Percentiles rank a stretch among this genome's conserved stretches.
Evolutionary conservation across 2,888 invertebrate genomes (phyloP).

Genomic region (Unio pictorum): DNA sequence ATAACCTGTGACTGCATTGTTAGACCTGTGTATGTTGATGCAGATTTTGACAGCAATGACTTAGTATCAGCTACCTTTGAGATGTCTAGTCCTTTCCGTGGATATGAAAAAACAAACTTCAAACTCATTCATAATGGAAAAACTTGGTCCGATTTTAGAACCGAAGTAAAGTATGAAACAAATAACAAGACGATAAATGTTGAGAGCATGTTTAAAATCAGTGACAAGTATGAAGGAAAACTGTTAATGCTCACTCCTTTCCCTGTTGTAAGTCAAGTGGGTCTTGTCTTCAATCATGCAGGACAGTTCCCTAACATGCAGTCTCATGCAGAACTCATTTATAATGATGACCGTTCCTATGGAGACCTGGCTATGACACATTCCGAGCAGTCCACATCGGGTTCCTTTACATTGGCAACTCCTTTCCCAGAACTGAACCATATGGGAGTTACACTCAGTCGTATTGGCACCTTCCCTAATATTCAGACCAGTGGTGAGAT

Average conservation of each 20-base stretch:
- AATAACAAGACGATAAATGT: constrained; percentile 36
- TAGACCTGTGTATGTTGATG: constrained; percentile 24
- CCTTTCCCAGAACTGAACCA: constrained; percentile 19
- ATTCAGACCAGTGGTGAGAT: constrained; percentile 10
- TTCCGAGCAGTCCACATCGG: constrained; percentile 14
- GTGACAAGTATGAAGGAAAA: constrained; percentile 21
- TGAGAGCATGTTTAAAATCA: constrained; percentile 32
- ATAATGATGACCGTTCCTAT: constrained; percentile 24
- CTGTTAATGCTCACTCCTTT: constrained; percentile 40
- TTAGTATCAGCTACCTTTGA: constrained; percentile 20
- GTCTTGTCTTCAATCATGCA: constrained; percentile 26
- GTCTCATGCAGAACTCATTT: constrained; percentile 28
- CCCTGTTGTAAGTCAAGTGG: constrained; percentile 28
- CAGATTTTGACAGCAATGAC: constrained; percentile 22
- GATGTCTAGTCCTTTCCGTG: constrained; percentile 41
- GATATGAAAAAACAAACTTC: constrained; percentile 39
- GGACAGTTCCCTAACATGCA: constrained; percentile 29
- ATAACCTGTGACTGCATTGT: constrained; percentile 30
- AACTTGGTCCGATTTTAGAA: constrained; percentile 30
- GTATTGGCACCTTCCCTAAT: constrained; percentile 3
- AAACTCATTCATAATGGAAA: constrained; percentile 22
- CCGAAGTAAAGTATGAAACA: constrained; percentile 34
- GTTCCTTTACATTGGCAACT: constrained; percentile 25
- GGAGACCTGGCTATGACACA: constrained; percentile 27
- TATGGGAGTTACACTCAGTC: constrained; percentile 2